Conservation (phyloP, 2,113 vertebrate genomes). For the Platichthys stellatus region DNA sequence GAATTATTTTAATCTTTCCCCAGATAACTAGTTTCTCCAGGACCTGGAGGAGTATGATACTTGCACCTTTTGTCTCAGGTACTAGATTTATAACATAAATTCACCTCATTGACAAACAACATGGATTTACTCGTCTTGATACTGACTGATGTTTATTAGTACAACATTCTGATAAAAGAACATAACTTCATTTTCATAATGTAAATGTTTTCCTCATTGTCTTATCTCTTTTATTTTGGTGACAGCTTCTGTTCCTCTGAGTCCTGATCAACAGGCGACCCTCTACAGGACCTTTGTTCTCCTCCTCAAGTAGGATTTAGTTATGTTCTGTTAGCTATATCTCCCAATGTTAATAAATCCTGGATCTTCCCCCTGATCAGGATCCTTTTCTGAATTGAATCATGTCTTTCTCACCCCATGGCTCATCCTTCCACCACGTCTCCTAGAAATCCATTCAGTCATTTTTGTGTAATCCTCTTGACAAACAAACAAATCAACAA, state of each 20-base stretch:
- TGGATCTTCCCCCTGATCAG: too few species aligned
- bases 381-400: too few species aligned
- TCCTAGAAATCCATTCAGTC: too few species aligned
- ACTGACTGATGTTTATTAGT: neutral
- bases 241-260: constrained; percentile 88
- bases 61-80: constrained; percentile 92
- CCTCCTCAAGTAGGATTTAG: constrained; percentile 88
- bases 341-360: too few species aligned
- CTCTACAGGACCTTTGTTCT: constrained; percentile 88
- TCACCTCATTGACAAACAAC: neutral
- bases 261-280: constrained; percentile 85
- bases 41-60: constrained; percentile 88
- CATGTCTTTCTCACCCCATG: too few species aligned
- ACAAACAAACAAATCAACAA: too few species aligned
- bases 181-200: neutral
- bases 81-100: neutral
- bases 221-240: constrained; percentile 10
- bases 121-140: neutral
- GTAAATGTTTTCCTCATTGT: neutral
- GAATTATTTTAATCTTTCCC: neutral
- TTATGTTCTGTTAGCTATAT: neutral
- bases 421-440: too few species aligned
- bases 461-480: too few species aligned
- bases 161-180: neutral
- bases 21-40: constrained; percentile 82